Evolutionary conservation across 2,113 vertebrate species (phyloP).

Genomic region (Onychorhynchus coronatus): DNA sequence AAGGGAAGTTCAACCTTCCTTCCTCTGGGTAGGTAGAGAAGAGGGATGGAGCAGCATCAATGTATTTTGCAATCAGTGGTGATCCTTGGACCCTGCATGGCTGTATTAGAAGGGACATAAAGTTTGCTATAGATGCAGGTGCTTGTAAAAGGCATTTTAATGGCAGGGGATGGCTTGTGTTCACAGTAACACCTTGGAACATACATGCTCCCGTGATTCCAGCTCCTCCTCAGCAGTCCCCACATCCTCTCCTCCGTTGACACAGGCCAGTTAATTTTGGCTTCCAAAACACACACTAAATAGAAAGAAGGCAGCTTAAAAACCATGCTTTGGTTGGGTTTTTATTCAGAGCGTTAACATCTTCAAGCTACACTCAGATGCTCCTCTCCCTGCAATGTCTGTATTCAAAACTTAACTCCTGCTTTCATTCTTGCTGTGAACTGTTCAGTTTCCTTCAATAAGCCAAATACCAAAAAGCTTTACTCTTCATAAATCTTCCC

Average conservation of each 20-base stretch:
- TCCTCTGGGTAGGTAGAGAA: not conserved
- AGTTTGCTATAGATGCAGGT: not conserved
- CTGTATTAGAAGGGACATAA: not conserved
- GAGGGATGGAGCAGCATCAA: fast-evolving
- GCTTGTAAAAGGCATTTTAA: not conserved
- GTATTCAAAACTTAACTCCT: not conserved
- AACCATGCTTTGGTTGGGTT: fast-evolving
- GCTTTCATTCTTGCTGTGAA: not conserved
- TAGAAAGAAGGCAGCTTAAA: not conserved
- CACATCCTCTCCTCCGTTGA: not conserved
- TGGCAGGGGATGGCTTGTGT: not conserved
- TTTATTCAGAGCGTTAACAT: not conserved
- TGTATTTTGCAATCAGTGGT: not conserved
- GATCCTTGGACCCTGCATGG: not conserved
- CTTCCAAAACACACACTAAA: not conserved
- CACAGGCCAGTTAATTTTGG: not conserved
- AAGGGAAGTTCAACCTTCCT: not conserved
- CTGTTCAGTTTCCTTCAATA: fast-evolving
- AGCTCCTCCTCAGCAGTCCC: not conserved
- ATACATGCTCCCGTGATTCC: not conserved
- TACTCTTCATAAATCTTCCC: not conserved
- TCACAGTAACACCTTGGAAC: not conserved
- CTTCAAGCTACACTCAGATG: not conserved
- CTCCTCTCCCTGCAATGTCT: not conserved
- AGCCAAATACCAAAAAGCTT: not conserved